phyloP scores from a whole-genome alignment of 2,797 vertebrate genomes.

The Enoplosus armatus region DNA sequence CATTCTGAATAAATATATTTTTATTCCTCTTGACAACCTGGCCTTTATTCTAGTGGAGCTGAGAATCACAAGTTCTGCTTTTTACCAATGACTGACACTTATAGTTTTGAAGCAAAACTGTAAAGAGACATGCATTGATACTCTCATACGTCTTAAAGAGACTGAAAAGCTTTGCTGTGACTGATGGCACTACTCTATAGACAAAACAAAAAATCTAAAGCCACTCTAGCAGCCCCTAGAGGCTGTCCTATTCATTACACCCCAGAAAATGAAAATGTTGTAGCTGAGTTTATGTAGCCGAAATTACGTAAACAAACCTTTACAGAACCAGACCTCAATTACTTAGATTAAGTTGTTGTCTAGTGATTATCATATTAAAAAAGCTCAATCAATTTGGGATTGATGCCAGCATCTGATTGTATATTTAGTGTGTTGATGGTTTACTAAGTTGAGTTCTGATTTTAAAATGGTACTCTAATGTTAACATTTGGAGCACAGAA shows the following conservation, averaged over 20 bases:
- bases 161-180: neutral
- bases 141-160: neutral
- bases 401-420: neutral
- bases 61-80: constrained; percentile 1
- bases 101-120: neutral
- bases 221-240: neutral
- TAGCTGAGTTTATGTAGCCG: neutral
- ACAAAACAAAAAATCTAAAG: neutral
- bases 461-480: neutral
- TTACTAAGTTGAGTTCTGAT: neutral
- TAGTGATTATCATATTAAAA: neutral
- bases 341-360: neutral
- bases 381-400: neutral
- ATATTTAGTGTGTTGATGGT: neutral
- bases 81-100: neutral
- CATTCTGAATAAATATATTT: constrained; percentile 54
- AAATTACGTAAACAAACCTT: neutral
- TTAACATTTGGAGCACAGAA: neutral
- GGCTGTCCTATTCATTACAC: neutral
- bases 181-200: neutral
- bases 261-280: neutral
- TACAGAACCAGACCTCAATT: neutral
- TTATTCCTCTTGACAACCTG: constrained; percentile 22
- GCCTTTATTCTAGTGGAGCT: constrained; percentile 10
- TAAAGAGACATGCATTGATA: neutral